Evolutionary conservation across 2,888 invertebrate genomes (phyloP), one percentile per base, ranked within the genome.

Genomic region (Xanthia icteritia): DNA sequence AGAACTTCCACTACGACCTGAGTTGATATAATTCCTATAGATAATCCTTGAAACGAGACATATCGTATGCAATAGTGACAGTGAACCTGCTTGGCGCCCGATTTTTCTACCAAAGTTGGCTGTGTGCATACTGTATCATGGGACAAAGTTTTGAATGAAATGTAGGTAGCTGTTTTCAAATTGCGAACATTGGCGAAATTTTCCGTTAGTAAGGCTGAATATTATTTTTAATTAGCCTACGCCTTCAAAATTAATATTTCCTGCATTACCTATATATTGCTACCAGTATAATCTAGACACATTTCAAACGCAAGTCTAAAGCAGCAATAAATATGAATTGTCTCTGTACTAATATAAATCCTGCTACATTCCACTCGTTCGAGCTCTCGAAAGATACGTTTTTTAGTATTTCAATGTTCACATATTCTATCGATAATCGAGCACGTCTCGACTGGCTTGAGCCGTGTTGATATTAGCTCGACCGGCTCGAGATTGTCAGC

Each of bases 361-460:
- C 39, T 51, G n/a, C 13, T 51, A 65, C 39, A 39, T 45, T 9
- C 27, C 36, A 64, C 36, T 58, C 36, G 27, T 58, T 58, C 56
- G 2, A 67, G 36, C 56, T 48, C 48, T 67, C 23, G 27, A 54
- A 54, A 8, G n/a, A 56, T 63, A 67, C n/a, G n/a, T n/a, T n/a
- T n/a, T n/a, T n/a, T n/a, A n/a, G n/a, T n/a, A n/a, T n/a, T n/a
- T n/a, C n/a, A n/a, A n/a, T n/a, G n/a, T n/a, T n/a, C n/a, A n/a
- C 39, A 56, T 45, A 27, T 48, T 27, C 3, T 56, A 63, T 58
- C 60, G 67, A 67, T 74, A 68, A 81, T 74, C 45, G 70, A 82
- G 75, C 48, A 60, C 54, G 31, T 17, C 54, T 82, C 23, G 8
- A n/a, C 20, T 48, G 23, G 61, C 39, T 68, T 39, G 23, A 79